phyloP scores from a whole-genome alignment of 1,140 invertebrate species.

The Polypedilum vanderplanki region DNA sequence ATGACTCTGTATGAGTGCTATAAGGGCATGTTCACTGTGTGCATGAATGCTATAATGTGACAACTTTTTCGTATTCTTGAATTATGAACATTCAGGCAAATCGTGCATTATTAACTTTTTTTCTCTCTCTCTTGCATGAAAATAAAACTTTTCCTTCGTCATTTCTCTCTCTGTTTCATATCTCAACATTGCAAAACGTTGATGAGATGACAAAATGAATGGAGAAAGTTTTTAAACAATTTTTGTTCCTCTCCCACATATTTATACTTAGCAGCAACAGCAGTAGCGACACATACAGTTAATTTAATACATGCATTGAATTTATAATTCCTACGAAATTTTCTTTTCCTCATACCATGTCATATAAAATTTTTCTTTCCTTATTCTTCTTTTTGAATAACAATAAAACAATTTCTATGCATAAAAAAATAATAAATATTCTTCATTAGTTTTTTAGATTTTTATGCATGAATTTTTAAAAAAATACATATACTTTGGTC shows the following conservation, averaged over 20 bases:
- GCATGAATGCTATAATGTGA: no score
- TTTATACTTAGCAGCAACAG: neutral
- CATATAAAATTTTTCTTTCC: neutral
- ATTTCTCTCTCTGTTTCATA: neutral
- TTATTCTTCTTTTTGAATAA: neutral
- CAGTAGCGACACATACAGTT: neutral
- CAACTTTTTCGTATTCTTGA: neutral
- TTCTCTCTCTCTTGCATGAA: no score
- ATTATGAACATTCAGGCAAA: neutral
- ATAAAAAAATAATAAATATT: no score
- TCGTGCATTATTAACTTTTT: slow-evolving; percentile 7
- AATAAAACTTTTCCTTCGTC: neutral
- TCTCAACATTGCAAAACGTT: neutral
- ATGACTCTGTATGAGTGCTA: neutral
- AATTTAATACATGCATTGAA: slow-evolving; percentile 8
- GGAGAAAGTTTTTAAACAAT: neutral
- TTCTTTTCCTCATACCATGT: neutral
- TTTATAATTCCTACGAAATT: neutral
- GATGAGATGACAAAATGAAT: neutral
- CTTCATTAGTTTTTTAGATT: no score
- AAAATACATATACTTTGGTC: no score
- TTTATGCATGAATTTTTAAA: no score
- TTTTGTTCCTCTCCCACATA: neutral
- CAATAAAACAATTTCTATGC: neutral
- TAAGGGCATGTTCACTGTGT: neutral